Percentiles rank a stretch among this genome's conserved stretches.
Conservation (phyloP, 1,140 invertebrate species). For the Brachionus plicatilis region DNA sequence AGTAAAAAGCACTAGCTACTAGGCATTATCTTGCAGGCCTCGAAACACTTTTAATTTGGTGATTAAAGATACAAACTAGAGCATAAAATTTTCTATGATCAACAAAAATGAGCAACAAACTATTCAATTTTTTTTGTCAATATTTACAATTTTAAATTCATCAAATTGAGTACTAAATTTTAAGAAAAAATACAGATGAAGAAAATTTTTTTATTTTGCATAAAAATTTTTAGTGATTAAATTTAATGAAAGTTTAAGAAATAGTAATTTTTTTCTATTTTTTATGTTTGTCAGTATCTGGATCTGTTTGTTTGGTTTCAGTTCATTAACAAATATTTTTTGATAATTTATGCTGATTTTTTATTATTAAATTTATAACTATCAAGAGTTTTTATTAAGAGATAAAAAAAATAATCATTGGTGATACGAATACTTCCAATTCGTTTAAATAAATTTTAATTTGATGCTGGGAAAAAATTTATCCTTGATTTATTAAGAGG, state of each 20-base stretch:
- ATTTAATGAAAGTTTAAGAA: not conserved
- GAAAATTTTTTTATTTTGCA: too few species aligned
- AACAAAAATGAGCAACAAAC: not conserved
- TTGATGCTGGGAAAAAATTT: too few species aligned
- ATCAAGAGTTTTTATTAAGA: too few species aligned
- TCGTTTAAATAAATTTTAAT: too few species aligned
- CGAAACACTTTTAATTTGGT: not conserved
- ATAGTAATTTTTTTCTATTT: not conserved
- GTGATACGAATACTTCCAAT: too few species aligned
- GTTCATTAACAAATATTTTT: not conserved
- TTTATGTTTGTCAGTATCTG: not conserved
- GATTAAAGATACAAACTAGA: not conserved
- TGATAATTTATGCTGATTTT: not conserved
- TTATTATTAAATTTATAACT: too few species aligned
- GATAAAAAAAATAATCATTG: too few species aligned
- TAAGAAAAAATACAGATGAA: not conserved
- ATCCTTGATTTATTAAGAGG: too few species aligned
- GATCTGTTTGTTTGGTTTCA: not conserved
- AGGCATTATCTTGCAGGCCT: not conserved
- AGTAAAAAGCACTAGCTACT: not conserved
- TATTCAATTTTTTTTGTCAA: too few species aligned
- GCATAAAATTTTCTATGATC: not conserved
- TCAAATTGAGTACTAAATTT: not conserved
- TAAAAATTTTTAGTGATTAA: not conserved
- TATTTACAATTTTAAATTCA: not conserved